phyloP scores from a whole-genome alignment of 2,888 invertebrate genomes.

The Imbricaverruca yamaguchii region DNA sequence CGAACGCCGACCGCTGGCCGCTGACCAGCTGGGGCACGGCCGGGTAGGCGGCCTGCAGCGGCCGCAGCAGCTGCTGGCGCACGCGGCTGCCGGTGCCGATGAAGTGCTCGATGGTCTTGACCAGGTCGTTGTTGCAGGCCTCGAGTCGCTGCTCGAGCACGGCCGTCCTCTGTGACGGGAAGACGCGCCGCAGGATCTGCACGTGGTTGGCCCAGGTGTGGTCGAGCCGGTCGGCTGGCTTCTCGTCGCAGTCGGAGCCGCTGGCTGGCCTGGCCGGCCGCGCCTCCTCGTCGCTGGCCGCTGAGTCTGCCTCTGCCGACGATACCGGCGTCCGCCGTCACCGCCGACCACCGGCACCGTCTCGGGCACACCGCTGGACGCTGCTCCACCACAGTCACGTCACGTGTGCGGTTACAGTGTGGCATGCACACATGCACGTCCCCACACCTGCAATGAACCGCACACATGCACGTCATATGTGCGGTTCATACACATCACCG shows the following conservation, averaged over 20 bases:
- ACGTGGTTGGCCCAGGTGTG: slow-evolving; percentile 49
- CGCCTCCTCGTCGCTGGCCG: not conserved
- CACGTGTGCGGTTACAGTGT: no score
- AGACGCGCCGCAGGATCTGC: slow-evolving; percentile 74
- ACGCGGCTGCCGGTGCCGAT: slow-evolving; percentile 39
- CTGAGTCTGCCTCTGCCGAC: not conserved
- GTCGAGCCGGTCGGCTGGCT: slow-evolving; percentile 7
- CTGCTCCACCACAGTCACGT: no score
- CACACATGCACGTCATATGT: slow-evolving; percentile 10
- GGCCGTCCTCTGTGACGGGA: slow-evolving; percentile 79
- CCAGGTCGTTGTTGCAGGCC: slow-evolving; percentile 81
- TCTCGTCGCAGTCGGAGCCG: not conserved
- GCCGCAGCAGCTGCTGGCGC: slow-evolving; percentile 25
- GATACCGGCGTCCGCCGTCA: not conserved
- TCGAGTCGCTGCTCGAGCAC: slow-evolving; percentile 85
- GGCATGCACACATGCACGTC: not conserved
- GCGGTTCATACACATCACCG: no score
- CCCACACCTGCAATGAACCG: not conserved
- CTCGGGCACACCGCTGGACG: no score
- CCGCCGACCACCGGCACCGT: no score
- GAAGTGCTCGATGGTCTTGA: slow-evolving; percentile 84
- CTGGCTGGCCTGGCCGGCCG: not conserved
- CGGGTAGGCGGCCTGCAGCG: slow-evolving; percentile 22
- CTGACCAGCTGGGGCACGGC: slow-evolving; percentile 24
- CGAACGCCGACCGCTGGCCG: slow-evolving; percentile 32